These are phyloP conservation scores for Fragum fragum DNA, from an alignment of 2,888 invertebrate species.

Conservation along the genomic window DNA sequence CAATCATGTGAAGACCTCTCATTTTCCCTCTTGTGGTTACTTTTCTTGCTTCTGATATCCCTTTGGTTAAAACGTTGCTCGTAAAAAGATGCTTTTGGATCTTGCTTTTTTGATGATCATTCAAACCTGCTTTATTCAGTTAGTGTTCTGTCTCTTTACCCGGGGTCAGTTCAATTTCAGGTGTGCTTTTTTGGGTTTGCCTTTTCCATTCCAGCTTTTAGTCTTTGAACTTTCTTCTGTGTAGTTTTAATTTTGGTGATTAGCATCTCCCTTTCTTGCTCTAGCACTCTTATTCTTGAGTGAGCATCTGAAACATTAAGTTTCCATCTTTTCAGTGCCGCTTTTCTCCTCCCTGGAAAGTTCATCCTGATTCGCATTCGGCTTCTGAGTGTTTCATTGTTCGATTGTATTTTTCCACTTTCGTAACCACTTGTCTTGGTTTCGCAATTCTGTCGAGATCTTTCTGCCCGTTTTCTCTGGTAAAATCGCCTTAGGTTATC, in stretches of 20 bases:
- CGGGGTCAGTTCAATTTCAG: conserved; percentile 32
- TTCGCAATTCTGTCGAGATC: neutral
- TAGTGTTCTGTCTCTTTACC: conserved; percentile 37
- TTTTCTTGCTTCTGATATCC: conserved; percentile 5
- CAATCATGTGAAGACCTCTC: neutral
- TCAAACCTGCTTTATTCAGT: conserved; percentile 33
- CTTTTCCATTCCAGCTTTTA: conserved; percentile 7
- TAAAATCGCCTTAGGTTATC: conserved; percentile 35
- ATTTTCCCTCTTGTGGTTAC: neutral
- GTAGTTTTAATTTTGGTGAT: conserved; percentile 16
- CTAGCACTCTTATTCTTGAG: conserved; percentile 32
- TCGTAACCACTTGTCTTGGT: conserved; percentile 45
- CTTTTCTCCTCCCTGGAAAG: conserved; percentile 25
- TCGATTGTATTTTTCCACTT: neutral
- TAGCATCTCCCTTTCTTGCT: conserved; percentile 35
- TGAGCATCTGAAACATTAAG: conserved; percentile 29
- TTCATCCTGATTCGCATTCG: conserved; percentile 13
- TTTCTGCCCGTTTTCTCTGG: conserved; percentile 22
- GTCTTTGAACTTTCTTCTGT: conserved; percentile 35
- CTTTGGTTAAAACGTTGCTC: conserved; percentile 22
- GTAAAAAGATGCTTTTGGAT: conserved; percentile 30
- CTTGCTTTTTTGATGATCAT: conserved; percentile 16
- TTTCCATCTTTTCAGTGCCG: conserved; percentile 35
- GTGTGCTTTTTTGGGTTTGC: too few relatives aligned
- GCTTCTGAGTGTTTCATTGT: neutral